phyloP scores from a whole-genome alignment of 2,797 vertebrate species.

The Aeoliscus strigatus region DNA sequence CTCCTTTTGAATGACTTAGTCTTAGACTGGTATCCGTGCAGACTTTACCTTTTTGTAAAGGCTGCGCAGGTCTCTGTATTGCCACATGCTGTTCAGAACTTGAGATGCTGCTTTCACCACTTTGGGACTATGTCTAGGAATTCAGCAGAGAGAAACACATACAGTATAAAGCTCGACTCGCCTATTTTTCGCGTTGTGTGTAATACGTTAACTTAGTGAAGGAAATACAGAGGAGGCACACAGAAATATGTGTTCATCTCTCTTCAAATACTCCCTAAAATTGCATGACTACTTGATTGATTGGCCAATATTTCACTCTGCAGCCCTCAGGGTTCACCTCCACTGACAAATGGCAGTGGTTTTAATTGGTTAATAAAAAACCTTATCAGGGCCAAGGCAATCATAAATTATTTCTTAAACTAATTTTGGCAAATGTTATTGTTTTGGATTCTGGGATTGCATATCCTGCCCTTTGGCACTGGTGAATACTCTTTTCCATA shows the following conservation, averaged over 20 bases:
- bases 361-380: conserved; percentile 45
- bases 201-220: conserved; percentile 5
- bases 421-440: conserved; percentile 34
- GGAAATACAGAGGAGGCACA: neutral
- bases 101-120: conserved; percentile 99
- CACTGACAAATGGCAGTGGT: conserved; percentile 32
- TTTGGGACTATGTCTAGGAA: conserved; percentile 93
- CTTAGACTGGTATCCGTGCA: neutral
- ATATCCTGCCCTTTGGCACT: no score
- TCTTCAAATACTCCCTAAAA: conserved; percentile 19
- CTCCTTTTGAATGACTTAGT: neutral
- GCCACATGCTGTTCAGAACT: conserved; percentile 99
- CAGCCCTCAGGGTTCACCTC: conserved; percentile 24
- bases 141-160: conserved; percentile 54
- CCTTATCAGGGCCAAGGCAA: conserved; percentile 36
- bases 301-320: conserved; percentile 40
- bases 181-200: neutral
- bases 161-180: conserved; percentile 51
- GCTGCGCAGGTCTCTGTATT: conserved; percentile 97
- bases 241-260: conserved; percentile 6
- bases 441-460: no score
- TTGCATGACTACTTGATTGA: conserved; percentile 26
- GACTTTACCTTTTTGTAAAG: conserved; percentile 96
- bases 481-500: no score
- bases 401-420: conserved; percentile 40